Evolutionary conservation across 2,113 vertebrate genomes (phyloP), one percentile per base, ranked within the genome.

Genomic region (Prunella himalayana): DNA sequence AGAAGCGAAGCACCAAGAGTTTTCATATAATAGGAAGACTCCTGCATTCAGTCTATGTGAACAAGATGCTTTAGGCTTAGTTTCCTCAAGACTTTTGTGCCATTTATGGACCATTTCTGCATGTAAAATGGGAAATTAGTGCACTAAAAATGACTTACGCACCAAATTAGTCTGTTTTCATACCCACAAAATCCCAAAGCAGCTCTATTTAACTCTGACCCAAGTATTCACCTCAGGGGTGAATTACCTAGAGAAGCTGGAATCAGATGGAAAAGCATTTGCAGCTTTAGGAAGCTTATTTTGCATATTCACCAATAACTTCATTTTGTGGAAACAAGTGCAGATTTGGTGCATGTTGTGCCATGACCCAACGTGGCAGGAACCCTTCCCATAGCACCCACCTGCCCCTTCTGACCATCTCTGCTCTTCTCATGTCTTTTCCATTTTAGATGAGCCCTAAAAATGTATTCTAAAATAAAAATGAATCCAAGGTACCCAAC

Each of bases 181-280:
- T 97, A 96, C 87, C 96, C 89, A 91, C 53, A 96, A 87, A 94
- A 73, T 95, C 94, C 94, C 92, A 92, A 60, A 84, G 91, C 95
- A 92, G 94, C 88, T 94, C 87, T 97, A 97, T 97, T 95, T 95
- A 95, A 97, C 95, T 93, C 54, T 97, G 96, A 98, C 96, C 95
- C 96, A 93, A 96, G 92, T 92, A 71, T 73, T 95, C 94, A 94
- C 93, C 93, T 97, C 88, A 72, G 53, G 84, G 95, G 84, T 92
- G 92, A 97, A 97, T 97, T 97, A 93, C 93, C 96, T 92, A 90
- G 87, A 96, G 94, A 92, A 94, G 81, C 42, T 59, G 37, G 47
- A 94, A 59, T 96, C 72, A 69, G 75, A 92, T 33, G 45, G 90
- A 94, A 96, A 95, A 90, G 65, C 25, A 90, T 50, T 96, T 33